phyloP scores from a whole-genome alignment of 2,888 invertebrate genomes.

The Caenorhabditis panamensis region DNA sequence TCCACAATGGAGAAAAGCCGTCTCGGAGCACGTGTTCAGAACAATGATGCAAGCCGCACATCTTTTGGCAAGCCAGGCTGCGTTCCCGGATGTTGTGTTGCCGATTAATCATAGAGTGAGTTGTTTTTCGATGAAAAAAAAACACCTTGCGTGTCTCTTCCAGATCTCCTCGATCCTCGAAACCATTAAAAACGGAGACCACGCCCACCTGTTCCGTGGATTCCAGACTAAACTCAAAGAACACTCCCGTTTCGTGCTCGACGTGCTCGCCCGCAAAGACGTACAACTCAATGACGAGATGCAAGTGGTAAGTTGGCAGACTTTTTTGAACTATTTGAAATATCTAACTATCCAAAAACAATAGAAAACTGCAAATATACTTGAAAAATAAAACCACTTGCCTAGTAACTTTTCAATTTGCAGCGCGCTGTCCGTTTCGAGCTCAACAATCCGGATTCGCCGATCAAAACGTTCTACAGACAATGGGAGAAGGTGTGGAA shows the following conservation, averaged over 20 bases:
- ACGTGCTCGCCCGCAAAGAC: slow-evolving; percentile 49
- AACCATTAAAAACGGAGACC: slow-evolving; percentile 67
- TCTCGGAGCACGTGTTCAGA: slow-evolving; percentile 65
- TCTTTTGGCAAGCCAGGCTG: slow-evolving; percentile 70
- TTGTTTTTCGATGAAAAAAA: no score
- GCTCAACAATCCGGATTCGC: slow-evolving; percentile 68
- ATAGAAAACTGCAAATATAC: no score
- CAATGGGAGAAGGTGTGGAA: slow-evolving; percentile 74
- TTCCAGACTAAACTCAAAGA: slow-evolving; percentile 66
- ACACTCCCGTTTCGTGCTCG: slow-evolving; percentile 61
- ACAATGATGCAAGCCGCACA: slow-evolving; percentile 70
- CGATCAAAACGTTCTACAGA: slow-evolving; percentile 67
- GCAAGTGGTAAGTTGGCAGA: slow-evolving; percentile 67
- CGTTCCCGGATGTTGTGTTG: slow-evolving; percentile 73
- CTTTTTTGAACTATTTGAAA: no score
- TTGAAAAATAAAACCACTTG: no score
- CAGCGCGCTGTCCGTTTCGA: slow-evolving; percentile 67
- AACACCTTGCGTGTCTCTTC: not conserved
- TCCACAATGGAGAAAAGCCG: slow-evolving; percentile 56
- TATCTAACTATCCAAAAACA: no score
- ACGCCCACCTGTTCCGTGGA: slow-evolving; percentile 68
- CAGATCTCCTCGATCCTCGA: slow-evolving; percentile 61
- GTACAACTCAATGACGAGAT: slow-evolving; percentile 65
- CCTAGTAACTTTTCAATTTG: slow-evolving; percentile 6
- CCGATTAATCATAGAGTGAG: slow-evolving; percentile 69